Base-by-base conservation (phyloP, 2,797 vertebrate genomes). In the Amazonetta brasiliensis region DNA sequence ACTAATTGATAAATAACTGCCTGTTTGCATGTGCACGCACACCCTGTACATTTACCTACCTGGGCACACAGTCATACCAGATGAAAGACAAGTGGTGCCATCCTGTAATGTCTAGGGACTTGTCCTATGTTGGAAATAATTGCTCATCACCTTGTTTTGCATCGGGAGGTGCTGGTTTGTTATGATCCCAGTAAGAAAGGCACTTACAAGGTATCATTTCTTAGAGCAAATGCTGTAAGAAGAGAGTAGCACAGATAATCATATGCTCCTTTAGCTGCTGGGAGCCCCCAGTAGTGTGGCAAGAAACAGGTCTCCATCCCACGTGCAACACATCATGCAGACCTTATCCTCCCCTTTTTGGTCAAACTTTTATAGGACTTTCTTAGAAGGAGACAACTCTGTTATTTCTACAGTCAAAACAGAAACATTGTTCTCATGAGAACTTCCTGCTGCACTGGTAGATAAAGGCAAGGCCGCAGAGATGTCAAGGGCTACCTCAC, bases 401-500 rank as follows among this genome's bases (percentile, higher is more conserved):
- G 48, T 69, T 28, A 21, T 25, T 60, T 54, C 35, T 76, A 1
- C 18, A 63, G 30, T 63, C 48, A 30, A n/a, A 84, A 13, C 50
- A 54, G 62, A 21, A 64, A 4, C 1, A 3, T 22, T 56, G 31
- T 31, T 43, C 44, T 12, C 1, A 0, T 37, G 64, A 73, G 44
- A 73, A 33, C 18, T 30, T 56, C 19, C 12, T 69, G 23, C 48
- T 75, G 39, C 12, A 5, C 71, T 67, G 33, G 44, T 16, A 41
- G 52, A n/a, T 46, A 12, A 41, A 72, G 81, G 19, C 78, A 69
- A 43, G 35, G 20, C 30, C 17, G 7, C 0, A 0, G 3, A 22
- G n/a, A 4, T 73, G 69, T 52, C 0, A 0, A 77, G 10, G 18
- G 18, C n/a, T n/a, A n/a, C n/a, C n/a, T n/a, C n/a, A n/a, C 28